phyloP scores from a whole-genome alignment of 2,888 invertebrate species.

The Esperia sulphurella region DNA sequence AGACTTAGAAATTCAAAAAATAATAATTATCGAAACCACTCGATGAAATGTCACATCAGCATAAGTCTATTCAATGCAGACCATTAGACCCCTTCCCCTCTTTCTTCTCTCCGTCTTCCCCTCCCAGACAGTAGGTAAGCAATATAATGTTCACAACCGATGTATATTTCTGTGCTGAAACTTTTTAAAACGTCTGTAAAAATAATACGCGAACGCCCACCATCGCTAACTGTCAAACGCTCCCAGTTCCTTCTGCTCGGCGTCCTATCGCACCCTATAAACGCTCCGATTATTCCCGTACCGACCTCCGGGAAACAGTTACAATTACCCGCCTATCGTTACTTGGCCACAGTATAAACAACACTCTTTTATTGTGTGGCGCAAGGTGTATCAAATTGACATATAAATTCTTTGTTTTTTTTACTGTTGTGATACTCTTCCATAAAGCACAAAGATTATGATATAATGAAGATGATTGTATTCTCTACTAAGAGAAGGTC shows the following conservation, averaged over 20 bases:
- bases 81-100: too few species aligned
- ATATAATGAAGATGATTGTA: too few species aligned
- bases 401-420: background rate
- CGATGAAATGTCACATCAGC: too few species aligned
- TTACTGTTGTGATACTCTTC: background rate
- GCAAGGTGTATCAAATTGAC: constrained; percentile 18
- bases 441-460: background rate
- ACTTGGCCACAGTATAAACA: constrained; percentile 47
- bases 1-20: too few species aligned
- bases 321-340: constrained; percentile 62
- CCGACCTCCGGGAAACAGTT: constrained; percentile 59
- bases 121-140: too few species aligned
- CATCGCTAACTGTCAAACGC: constrained; percentile 7
- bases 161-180: background rate
- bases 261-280: constrained; percentile 63
- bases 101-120: too few species aligned
- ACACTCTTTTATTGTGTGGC: constrained; percentile 44
- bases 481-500: too few species aligned
- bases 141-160: too few species aligned
- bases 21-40: too few species aligned
- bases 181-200: constrained; percentile 3
- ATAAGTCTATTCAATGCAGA: too few species aligned
- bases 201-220: background rate
- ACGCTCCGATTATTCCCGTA: constrained; percentile 55
- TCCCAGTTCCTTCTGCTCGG: constrained; percentile 38